Evolutionary conservation across 92 coral and sea anemone species (phyloP).

Genomic region (Bergia sp.): DNA sequence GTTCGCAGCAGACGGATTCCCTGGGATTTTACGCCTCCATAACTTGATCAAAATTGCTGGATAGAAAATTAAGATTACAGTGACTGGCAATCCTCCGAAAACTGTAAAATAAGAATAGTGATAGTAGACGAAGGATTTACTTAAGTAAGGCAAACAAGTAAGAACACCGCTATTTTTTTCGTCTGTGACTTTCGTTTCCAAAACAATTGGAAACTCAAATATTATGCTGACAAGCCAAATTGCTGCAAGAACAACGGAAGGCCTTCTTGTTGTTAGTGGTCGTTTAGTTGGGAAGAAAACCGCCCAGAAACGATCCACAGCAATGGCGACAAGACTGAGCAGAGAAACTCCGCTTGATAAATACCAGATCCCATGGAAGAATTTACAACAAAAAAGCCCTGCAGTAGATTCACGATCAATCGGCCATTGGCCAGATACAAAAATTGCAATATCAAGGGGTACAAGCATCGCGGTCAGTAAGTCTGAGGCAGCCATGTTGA

Average conservation of each 20-base stretch:
- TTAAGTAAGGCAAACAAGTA: too few species aligned
- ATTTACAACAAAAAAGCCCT: not conserved
- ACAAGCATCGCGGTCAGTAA: not conserved
- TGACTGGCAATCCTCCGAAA: not conserved
- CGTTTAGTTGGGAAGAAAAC: too few species aligned
- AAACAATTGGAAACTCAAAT: not conserved
- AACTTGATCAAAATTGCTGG: slow-evolving; percentile 1
- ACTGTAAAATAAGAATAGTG: not conserved
- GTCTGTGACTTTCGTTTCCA: not conserved
- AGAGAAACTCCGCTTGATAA: not conserved
- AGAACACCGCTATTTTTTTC: too few species aligned
- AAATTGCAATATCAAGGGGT: not conserved
- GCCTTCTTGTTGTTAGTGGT: not conserved
- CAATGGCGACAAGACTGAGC: not conserved
- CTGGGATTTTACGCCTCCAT: not conserved
- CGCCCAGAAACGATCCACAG: not conserved
- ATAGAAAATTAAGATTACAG: not conserved
- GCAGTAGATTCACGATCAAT: not conserved
- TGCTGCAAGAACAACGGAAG: not conserved
- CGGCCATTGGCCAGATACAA: not conserved
- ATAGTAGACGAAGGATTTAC: not conserved
- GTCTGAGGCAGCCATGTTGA: not conserved
- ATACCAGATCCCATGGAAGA: not conserved
- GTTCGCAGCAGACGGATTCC: not conserved
- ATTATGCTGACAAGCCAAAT: not conserved